Percentiles rank a stretch among this genome's conserved stretches.
These are phyloP conservation scores for Rhabdomys pumilio DNA, from an alignment of 2,797 vertebrate species.

Conservation along the genomic window DNA sequence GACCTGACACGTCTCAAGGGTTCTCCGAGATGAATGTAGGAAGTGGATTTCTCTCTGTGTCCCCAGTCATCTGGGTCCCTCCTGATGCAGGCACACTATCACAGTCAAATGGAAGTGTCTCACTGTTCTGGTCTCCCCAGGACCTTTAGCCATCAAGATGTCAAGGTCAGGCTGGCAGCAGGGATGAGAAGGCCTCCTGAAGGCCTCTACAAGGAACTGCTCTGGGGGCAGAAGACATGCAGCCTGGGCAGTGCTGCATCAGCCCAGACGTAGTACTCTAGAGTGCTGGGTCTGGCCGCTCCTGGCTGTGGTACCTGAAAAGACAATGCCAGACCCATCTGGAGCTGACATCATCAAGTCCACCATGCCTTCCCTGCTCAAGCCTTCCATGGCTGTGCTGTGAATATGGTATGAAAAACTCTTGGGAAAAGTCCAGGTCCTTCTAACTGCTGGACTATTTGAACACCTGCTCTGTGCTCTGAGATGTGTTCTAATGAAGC, in stretches of 20 bases:
- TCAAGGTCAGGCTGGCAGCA: neutral
- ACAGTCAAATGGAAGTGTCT: neutral
- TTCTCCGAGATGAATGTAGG: too few relatives aligned
- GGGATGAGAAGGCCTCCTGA: neutral
- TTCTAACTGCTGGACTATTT: constrained; percentile 98
- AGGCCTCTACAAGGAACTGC: neutral
- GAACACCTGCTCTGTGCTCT: constrained; percentile 99
- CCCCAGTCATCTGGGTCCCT: neutral
- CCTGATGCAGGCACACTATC: neutral
- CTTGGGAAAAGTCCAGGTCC: constrained; percentile 92
- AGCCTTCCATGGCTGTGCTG: neutral
- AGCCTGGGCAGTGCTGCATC: neutral
- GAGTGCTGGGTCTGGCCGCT: accelerated
- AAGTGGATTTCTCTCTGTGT: neutral
- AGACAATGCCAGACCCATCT: neutral
- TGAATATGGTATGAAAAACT: neutral
- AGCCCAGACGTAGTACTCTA: neutral
- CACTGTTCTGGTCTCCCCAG: neutral
- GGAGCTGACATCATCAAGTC: neutral
- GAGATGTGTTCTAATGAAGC: constrained; percentile 95
- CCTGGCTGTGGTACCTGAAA: neutral
- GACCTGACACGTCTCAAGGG: too few relatives aligned
- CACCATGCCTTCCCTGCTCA: neutral
- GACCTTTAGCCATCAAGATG: neutral
- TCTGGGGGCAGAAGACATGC: neutral